A percentile compares a stretch with the other conserved stretches of the same genome.
phyloP scores from a whole-genome alignment of 2,888 invertebrate species.

The Yponomeuta evonymella region DNA sequence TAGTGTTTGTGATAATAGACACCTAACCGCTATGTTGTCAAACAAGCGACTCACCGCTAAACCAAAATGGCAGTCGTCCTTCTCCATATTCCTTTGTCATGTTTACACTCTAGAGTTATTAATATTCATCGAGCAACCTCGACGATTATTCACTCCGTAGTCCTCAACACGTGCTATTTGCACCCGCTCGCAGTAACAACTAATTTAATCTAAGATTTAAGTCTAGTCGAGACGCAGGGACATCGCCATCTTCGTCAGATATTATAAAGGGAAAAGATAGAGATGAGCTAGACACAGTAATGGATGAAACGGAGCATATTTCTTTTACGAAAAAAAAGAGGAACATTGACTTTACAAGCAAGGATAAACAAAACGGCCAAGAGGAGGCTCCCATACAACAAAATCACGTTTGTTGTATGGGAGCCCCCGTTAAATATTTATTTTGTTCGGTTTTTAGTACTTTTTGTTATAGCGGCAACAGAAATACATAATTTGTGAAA shows the following conservation, averaged over 20 bases:
- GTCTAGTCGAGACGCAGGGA: neutral
- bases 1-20: too few relatives aligned
- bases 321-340: too few relatives aligned
- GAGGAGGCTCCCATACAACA: too few relatives aligned
- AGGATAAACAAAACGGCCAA: too few relatives aligned
- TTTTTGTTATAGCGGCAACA: too few relatives aligned
- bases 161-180: conserved; percentile 13
- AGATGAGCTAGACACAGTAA: neutral
- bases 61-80: neutral
- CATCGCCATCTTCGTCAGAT: neutral
- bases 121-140: conserved; percentile 54
- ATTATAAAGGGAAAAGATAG: neutral
- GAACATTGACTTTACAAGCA: too few relatives aligned
- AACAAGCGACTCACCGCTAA: too few relatives aligned
- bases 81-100: neutral
- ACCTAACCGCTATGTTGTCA: too few relatives aligned
- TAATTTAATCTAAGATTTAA: conserved; percentile 2
- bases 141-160: conserved; percentile 41
- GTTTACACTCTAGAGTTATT: conserved; percentile 28
- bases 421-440: too few relatives aligned
- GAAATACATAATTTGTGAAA: too few relatives aligned
- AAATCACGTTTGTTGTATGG: too few relatives aligned
- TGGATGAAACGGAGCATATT: neutral
- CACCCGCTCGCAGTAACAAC: neutral
- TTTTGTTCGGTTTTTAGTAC: too few relatives aligned